Evolutionary conservation across 2,797 vertebrate species (phyloP), one percentile per base, ranked within the genome.

Genomic region (Erpetoichthys calabaricus): DNA sequence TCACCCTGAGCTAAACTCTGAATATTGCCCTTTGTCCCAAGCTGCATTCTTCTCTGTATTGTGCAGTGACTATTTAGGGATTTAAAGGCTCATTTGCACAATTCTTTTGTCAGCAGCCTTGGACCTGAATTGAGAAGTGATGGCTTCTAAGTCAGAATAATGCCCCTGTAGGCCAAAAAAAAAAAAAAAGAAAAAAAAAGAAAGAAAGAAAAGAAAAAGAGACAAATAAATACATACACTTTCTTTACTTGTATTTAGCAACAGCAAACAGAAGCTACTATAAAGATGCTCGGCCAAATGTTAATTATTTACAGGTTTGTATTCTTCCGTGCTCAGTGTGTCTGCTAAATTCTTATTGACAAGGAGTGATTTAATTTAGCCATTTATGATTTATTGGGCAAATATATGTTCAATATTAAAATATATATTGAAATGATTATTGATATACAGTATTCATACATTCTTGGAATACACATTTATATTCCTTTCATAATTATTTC

Each of bases 71-170:
- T 92, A 90, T 94, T 96, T 92, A 91, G 87, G 88, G 89, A 89
- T 92, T 93, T 91, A 92, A 93, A 92, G 91, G 88, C 91, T 93
- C 91, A 92, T 97, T 94, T 91, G 92, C 91, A 94, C 90, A 96
- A 94, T 91, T 89, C 89, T 86, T 97, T 97, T 97, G 92, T 97
- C 89, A 89, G 89, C 72, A 80, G 82, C 82, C 86, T 80, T 57
- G 70, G 80, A 76, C 77, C 80, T 83, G 88, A 87, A 89, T 85
- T 83, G 82, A 81, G 80, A 78, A 73, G 80, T 64, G 66, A 76
- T 77, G 75, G 73, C 74, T 72, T 77, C 71, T 70, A 78, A 77
- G 77, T 80, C 78, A 78, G 77, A 76, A 77, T 80, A 76, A 79
- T 77, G 77, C 82, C 79, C 79, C 76, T 69, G 62, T 73, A 81